phyloP scores from a whole-genome alignment of 2,888 invertebrate species.

The Eulithis testata region DNA sequence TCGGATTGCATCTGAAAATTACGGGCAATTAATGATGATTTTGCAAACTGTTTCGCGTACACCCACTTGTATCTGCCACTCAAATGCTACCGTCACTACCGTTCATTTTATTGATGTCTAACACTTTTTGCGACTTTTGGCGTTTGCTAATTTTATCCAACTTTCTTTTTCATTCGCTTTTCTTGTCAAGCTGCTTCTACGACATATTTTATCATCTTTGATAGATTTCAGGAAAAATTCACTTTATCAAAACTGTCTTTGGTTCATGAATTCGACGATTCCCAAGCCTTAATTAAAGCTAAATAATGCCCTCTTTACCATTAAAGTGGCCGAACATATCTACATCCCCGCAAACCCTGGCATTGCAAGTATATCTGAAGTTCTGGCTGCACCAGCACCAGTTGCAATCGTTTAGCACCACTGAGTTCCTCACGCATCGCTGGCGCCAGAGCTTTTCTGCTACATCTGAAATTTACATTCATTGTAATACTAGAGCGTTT shows the following conservation, averaged over 20 bases:
- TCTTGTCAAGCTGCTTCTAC: too few relatives aligned
- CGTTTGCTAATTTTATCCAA: too few relatives aligned
- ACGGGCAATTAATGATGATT: not conserved
- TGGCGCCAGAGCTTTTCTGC: conserved; percentile 53
- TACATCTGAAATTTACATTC: conserved; percentile 49
- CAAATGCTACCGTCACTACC: too few relatives aligned
- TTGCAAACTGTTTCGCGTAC: not conserved
- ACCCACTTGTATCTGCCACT: too few relatives aligned
- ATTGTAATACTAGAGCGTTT: not conserved
- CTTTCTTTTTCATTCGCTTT: too few relatives aligned
- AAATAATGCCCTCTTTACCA: conserved; percentile 48
- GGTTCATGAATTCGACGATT: too few relatives aligned
- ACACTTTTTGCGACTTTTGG: too few relatives aligned
- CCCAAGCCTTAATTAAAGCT: not conserved
- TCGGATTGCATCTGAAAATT: conserved; percentile 62
- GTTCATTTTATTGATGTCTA: too few relatives aligned
- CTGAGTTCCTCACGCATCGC: conserved; percentile 47
- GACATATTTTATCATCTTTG: too few relatives aligned
- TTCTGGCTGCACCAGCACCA: conserved; percentile 62
- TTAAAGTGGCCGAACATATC: conserved; percentile 78
- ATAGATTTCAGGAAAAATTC: too few relatives aligned
- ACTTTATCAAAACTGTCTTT: too few relatives aligned
- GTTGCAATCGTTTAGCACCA: conserved; percentile 72
- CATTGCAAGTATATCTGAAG: conserved; percentile 55
- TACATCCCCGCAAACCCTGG: conserved; percentile 58